Base-by-base conservation (phyloP, 2,797 vertebrate genomes). In the Anniella stebbinsi region DNA sequence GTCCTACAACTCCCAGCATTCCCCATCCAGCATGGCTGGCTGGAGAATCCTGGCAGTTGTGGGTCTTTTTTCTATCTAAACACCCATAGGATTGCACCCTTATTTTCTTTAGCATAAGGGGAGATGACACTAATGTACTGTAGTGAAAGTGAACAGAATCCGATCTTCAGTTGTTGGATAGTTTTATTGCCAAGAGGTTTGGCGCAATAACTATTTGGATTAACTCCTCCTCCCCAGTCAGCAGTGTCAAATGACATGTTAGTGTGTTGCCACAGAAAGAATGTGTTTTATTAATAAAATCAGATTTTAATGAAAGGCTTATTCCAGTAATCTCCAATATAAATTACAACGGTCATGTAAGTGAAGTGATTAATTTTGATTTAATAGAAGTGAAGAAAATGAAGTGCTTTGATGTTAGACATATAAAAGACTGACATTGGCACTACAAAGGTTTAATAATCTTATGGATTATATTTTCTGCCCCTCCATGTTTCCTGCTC, bases 211-310 rank as follows among this genome's bases (percentile, higher is more conserved):
- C 91, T 95, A 88, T 93, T 94, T 88, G 91, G 91, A 95, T 95
- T 94, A 95, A 94, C 90, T 96, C 93, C 91, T 88, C 90, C 92
- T 66, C 87, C 88, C 89, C 84, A 83, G 75, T 93, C 94, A 94
- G 94, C 92, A 91, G 91, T 91, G 84, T 93, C 78, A 95, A 95
- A 95, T 94, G 95, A 91, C 90, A 93, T 87, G n/a, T 91, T 91
- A 60, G 48, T 60, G n/a, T 86, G 88, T 92, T 92, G 87, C 93
- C 89, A 93, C 75, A 91, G 76, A 89, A 91, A 89, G 92, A 95
- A 81, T 88, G 91, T 91, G 91, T 95, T 96, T 94, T 96, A 95
- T 94, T 96, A 96, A 94, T 95, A 93, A 96, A 95, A 94, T 77
- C 78, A 93, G 93, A 88, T 95, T 95, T 95, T 95, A 96, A 94